Percentiles rank a stretch among this genome's conserved stretches.
These are phyloP conservation scores for Synanthedon tipuliformis DNA, from an alignment of 2,888 invertebrate species.

Conservation along the genomic window DNA sequence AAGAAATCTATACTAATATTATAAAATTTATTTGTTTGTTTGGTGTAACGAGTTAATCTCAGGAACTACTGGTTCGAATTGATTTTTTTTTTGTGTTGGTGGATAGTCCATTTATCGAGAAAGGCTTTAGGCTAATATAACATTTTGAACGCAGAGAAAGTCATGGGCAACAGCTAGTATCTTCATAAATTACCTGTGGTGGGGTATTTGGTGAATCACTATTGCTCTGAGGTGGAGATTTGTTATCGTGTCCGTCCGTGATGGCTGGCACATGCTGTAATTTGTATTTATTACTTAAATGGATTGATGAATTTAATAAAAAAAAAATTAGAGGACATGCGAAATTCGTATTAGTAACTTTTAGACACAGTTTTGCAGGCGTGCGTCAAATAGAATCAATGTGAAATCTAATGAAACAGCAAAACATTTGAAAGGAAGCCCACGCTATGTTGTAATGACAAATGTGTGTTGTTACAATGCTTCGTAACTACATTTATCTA, in stretches of 20 bases:
- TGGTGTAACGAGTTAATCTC: too few species aligned
- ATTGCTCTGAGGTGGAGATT: conserved; percentile 38
- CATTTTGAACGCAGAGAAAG: too few species aligned
- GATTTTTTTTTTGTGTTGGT: too few species aligned
- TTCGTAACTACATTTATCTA: conserved; percentile 4
- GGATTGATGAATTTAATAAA: neutral
- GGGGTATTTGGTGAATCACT: conserved; percentile 41
- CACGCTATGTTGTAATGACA: conserved; percentile 23
- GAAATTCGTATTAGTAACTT: too few species aligned
- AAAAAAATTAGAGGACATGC: too few species aligned
- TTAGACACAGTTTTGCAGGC: too few species aligned
- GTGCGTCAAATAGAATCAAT: neutral
- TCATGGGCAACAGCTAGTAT: too few species aligned
- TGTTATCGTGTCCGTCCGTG: conserved; percentile 55
- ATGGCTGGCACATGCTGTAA: conserved; percentile 62
- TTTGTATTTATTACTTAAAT: neutral
- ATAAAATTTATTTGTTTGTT: too few species aligned
- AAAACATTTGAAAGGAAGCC: conserved; percentile 42
- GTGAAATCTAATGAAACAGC: conserved; percentile 16
- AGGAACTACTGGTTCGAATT: too few species aligned
- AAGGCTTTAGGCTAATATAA: too few species aligned
- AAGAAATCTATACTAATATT: too few species aligned
- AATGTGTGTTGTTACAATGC: neutral
- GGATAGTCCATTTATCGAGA: too few species aligned
- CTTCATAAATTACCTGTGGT: conserved; percentile 59